phyloP scores from a whole-genome alignment of 2,113 vertebrate genomes.

The Peucedramus taeniatus region DNA sequence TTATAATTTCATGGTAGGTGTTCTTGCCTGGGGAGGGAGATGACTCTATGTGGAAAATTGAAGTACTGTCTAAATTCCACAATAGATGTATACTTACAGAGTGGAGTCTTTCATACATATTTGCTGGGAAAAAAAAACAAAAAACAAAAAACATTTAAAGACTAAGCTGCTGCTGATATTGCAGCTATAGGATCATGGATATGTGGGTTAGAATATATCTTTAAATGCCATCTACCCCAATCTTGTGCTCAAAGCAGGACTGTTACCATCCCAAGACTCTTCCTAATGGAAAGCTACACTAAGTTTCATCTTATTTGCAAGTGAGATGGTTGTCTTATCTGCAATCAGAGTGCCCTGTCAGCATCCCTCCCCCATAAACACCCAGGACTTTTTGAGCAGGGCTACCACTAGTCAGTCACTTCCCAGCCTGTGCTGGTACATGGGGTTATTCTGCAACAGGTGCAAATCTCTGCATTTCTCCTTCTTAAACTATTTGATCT shows the following conservation, averaged over 20 bases:
- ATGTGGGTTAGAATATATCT: not conserved
- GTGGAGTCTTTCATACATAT: not conserved
- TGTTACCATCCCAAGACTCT: not conserved
- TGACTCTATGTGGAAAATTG: not conserved
- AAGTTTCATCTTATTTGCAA: not conserved
- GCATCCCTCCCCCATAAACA: not conserved
- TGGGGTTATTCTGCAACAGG: not conserved
- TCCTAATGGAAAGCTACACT: not conserved
- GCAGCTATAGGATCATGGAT: not conserved
- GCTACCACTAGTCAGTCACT: not conserved
- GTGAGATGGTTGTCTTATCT: not conserved
- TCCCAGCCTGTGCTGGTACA: not conserved
- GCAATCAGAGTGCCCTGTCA: not conserved
- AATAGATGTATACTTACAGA: not conserved
- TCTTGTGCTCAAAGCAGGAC: not conserved
- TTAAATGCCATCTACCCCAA: not conserved
- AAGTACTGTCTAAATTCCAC: not conserved
- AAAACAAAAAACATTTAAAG: not conserved
- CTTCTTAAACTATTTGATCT: not conserved
- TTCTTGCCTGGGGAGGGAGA: not conserved
- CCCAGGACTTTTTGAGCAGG: not conserved
- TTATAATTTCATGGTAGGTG: not conserved
- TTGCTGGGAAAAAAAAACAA: rapidly evolving
- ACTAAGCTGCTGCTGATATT: not conserved
- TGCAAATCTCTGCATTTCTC: not conserved